These are phyloP conservation scores for Pluvianellus socialis DNA, from an alignment of 2,113 vertebrate species.

Conservation along the genomic window DNA sequence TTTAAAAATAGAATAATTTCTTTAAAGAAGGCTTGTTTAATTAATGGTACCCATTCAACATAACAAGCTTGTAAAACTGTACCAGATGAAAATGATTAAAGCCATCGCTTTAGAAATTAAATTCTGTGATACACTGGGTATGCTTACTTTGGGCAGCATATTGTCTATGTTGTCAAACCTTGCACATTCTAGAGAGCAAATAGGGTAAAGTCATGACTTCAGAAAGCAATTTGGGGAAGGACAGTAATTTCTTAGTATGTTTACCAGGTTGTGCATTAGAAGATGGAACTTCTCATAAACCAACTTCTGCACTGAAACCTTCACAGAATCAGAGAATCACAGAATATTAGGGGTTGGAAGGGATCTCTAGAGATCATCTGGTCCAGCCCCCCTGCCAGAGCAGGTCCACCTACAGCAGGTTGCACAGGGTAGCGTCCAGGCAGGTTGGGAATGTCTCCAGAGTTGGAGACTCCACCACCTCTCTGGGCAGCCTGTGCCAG, in stretches of 20 bases:
- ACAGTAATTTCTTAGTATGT: neutral
- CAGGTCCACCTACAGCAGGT: too few species aligned
- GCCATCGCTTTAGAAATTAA: neutral
- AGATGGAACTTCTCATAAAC: neutral
- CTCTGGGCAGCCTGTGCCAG: too few species aligned
- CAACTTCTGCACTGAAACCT: neutral
- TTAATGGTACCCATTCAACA: neutral
- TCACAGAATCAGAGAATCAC: neutral
- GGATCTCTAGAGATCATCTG: too few species aligned
- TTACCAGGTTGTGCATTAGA: neutral
- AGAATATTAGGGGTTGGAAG: too few species aligned
- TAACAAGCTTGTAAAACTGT: neutral
- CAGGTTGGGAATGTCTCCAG: too few species aligned
- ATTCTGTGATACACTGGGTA: neutral
- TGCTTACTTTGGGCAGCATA: neutral
- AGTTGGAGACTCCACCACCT: too few species aligned
- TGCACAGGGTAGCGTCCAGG: too few species aligned
- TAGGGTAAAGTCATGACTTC: neutral
- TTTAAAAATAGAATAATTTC: neutral
- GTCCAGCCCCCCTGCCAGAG: too few species aligned
- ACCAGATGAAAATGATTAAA: neutral
- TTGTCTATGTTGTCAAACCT: neutral
- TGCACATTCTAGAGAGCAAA: neutral
- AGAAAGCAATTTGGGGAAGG: neutral
- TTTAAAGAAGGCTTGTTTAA: neutral